Evolutionary conservation across 2,797 vertebrate species (phyloP).

Genomic region (Emys orbicularis): DNA sequence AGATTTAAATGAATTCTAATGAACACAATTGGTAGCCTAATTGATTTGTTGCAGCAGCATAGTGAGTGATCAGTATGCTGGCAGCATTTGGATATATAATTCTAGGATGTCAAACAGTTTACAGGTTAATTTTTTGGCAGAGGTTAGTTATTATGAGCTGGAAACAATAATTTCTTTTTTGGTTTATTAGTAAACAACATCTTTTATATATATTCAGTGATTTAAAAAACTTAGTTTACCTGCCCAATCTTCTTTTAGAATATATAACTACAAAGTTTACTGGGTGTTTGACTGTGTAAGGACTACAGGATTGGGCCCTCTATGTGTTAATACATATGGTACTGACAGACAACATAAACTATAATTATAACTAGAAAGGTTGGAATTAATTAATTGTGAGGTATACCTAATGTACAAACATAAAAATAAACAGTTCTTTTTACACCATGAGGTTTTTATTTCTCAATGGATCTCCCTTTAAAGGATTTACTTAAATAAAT

Average conservation of each 20-base stretch:
- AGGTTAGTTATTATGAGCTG: slow-evolving; percentile 65
- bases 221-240: neutral
- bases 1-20: slow-evolving; percentile 87
- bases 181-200: slow-evolving; percentile 43
- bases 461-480: slow-evolving; percentile 11
- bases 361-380: neutral
- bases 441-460: slow-evolving; percentile 8
- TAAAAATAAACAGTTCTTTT: neutral
- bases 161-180: slow-evolving; percentile 67
- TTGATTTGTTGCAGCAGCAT: slow-evolving; percentile 82
- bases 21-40: slow-evolving; percentile 84
- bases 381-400: neutral
- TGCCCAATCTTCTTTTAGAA: neutral
- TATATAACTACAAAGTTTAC: neutral
- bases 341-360: neutral
- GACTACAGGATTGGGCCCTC: neutral
- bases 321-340: neutral
- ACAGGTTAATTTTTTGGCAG: slow-evolving; percentile 80
- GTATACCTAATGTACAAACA: neutral
- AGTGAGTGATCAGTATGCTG: slow-evolving; percentile 72
- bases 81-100: slow-evolving; percentile 68
- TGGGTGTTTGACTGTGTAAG: neutral
- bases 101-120: slow-evolving; percentile 70
- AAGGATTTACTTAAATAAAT: slow-evolving; percentile 60
- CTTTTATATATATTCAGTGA: neutral